Base-by-base conservation (phyloP, 2,113 vertebrate species). In the Callaeas wilsoni region DNA sequence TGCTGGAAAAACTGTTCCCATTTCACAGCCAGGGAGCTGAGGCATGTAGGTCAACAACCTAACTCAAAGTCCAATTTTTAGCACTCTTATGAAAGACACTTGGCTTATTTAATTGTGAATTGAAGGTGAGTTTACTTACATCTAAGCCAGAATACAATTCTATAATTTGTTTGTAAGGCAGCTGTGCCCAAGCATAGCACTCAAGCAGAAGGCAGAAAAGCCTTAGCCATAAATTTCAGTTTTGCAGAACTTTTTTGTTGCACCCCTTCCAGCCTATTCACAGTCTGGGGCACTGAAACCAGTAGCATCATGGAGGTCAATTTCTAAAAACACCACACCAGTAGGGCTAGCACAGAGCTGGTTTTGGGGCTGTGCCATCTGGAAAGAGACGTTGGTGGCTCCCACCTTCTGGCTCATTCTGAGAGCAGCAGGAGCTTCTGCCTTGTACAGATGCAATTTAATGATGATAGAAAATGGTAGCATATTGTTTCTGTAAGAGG, bases 401-500 rank as follows among this genome's bases (percentile, higher is more conserved):
- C 47, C 89, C 60, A 96, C 96, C 89, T 97, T 96, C 95, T 96
- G 95, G 68, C 86, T 95, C 3, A 4, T 92, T 96, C 91, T 89
- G 93, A 94, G 86, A 97, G 73, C 96, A 95, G 93, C 33, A 7
- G 93, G 89, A 93, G 91, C 52, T 95, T 93, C 94, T 95, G 88
- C 76, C 71, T 93, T 4, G 37, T 96, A 81, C 91, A 94, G 95
- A 94, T 95, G 94, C 89, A 89, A 93, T 95, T 93, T 97, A 95
- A 94, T 94, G 89, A 96, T 93, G 91, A 92, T 94, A 92, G 95
- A 96, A 97, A 96, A 96, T 89, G 89, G 93, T 89, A 96, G 80
- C 93, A 96, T 95, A 97, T 97, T 96, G 95, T 96, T 97, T 93
- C 93, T 94, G 90, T 96, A 94, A 96, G 79, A 93, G 71, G 56